Evolutionary conservation across 2,113 vertebrate genomes (phyloP), one percentile per base, ranked within the genome.

Genomic region (Orcinus orca): DNA sequence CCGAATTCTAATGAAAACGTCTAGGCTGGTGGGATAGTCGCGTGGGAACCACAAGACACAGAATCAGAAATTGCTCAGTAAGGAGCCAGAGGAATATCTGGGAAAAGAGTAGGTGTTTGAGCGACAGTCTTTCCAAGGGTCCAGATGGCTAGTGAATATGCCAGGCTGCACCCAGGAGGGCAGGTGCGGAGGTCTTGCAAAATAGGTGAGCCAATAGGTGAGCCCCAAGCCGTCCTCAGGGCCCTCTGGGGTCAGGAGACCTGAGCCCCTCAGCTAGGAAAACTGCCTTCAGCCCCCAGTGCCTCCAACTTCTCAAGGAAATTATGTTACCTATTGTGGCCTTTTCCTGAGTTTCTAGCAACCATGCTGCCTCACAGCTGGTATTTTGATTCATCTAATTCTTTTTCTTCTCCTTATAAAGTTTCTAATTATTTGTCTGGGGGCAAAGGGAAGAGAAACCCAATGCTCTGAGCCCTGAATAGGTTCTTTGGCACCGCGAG

Each of bases 401-500:
- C n/a, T 47, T 81, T 50, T 82, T 53, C 68, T 83, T 83, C 60
- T 88, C 58, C 73, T 58, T 44, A 60, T 2, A 76, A 44, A 88
- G 14, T 38, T 71, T 36, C 38, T 63, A 8, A 29, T 88, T 70
- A 53, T 73, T 44, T 88, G 53, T 60, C 29, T 44, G 25, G 73
- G 13, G 44, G 20, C 14, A 23, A n/a, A n/a, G 50, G n/a, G 38
- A 47, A 18, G 68, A 68, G 47, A 73, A 81, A 12, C 11, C 50
- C 50, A 58, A 6, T 15, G 29, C 63, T 88, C 76, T 55, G 21
- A 77, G 73, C 70, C 81, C n/a, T 10, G 31, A 92, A 44, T 38
- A 71, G 53, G 92, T 84, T 84, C 87, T 95, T 47, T 96, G 95
- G 95, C 94, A 95, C 92, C 70, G 60, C 6, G 3, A 38, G 12